Base-by-base conservation (phyloP, 1,140 invertebrate species). In the Aphelenchoides besseyi region DNA sequence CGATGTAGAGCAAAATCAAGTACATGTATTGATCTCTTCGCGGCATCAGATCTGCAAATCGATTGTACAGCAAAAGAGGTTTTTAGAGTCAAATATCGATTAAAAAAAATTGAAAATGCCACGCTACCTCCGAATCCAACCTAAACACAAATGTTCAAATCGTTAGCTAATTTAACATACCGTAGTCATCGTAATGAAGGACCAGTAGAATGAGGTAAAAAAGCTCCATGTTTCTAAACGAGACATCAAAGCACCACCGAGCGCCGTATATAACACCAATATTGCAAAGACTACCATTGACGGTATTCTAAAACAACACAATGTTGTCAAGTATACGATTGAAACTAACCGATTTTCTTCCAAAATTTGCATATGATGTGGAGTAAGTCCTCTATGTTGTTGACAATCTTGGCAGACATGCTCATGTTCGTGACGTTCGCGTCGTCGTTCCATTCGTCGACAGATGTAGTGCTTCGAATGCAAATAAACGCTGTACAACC, bases 141-240 rank as follows among this genome's bases (percentile, higher is more conserved):
- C 79, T 83, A 41, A 37, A 80, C 73, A 16, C 18, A 59, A 59
- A 28, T 28, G 18, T 5, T n/a, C n/a, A 8, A 59, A 59, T 8
- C 5, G 55, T 28, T 5, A 59, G 55, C 12, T 59, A 8, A 48
- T 26, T 23, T 16, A 33, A 33, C 35, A 36, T 57, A 79, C 82
- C 30, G 82, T 83, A 64, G 82, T 83, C 82, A 83, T 83, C 18
- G 82, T 84, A 35, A 83, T 83, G 72, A 83, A 83, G 48, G 78
- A 79, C 82, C 83, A 83, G 59, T 83, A 83, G 70, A 83, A 83
- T 16, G 81, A 82, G n/a, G 79, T 84, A 64, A 85, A 85, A 63
- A 84, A 83, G 33, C 61, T 81, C 82, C 81, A 83, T 0, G 81
- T 71, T 57, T 83, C 81, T 33, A 83, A 67, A 69, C 80, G 79